Conservation (phyloP, 1,140 invertebrate species). For the Eupristina koningsbergeri region DNA sequence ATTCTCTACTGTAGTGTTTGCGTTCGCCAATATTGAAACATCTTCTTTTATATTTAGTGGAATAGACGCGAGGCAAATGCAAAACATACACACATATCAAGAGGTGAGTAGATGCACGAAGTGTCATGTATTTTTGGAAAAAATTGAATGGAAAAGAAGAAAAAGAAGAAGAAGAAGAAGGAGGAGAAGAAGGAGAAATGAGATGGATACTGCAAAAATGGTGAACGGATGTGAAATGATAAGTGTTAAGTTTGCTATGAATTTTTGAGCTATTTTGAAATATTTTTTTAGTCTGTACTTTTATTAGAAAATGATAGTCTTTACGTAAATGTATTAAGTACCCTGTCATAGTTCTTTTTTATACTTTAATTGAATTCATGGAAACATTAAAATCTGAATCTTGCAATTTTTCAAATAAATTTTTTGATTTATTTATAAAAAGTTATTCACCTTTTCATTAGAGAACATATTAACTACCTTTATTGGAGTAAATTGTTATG, state of each 20-base stretch:
- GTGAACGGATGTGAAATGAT: not conserved
- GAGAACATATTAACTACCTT: too few species aligned
- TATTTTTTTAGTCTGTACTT: not conserved
- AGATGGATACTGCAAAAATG: too few species aligned
- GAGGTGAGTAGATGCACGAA: not conserved
- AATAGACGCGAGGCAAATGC: constrained; percentile 54
- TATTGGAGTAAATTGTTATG: too few species aligned
- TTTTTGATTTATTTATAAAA: too few species aligned
- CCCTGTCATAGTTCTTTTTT: not conserved
- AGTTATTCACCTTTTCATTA: too few species aligned
- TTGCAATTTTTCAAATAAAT: not conserved
- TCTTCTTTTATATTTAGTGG: constrained; percentile 66
- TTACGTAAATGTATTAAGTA: not conserved
- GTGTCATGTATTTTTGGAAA: constrained; percentile 1
- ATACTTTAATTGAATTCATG: not conserved
- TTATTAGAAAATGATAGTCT: not conserved
- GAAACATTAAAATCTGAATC: not conserved
- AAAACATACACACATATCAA: constrained; percentile 47
- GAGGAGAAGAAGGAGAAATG: not conserved
- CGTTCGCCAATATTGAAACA: constrained; percentile 67
- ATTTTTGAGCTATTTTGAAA: constrained; percentile 20
- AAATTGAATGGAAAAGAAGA: not conserved
- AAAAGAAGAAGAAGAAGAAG: not conserved
- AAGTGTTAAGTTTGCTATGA: constrained; percentile 18
- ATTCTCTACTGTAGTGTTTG: constrained; percentile 48